Evolutionary conservation across 2,888 invertebrate genomes (phyloP), one percentile per base, ranked within the genome.

Genomic region (Dryadula phaetusa): DNA sequence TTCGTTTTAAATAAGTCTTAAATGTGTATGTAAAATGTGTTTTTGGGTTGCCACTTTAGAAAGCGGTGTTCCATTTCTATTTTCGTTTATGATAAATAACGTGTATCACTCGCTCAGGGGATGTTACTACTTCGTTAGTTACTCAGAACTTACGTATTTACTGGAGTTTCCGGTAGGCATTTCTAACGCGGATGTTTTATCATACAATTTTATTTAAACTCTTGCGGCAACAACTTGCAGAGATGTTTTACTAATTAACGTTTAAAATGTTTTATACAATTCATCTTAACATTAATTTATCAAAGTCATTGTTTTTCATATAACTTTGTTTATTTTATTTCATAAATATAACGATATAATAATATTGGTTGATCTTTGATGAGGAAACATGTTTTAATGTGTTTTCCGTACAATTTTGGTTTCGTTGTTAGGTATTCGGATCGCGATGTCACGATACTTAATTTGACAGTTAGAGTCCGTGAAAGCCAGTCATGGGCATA

Each of bases 401-500:
- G n/a, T 8, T 37, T 37, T 56, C 20, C 37, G 28, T 53, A 58
- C 14, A 58, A 34, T 67, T 53, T 42, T 58, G 53, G 67, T 28
- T 49, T 37, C 16, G 20, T 58, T 53, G 53, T 53, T 37, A 62
- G 14, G 22, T 56, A 69, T 62, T 52, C 52, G 53, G 28, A 25
- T 28, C 25, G 40, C 16, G 22, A 34, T 62, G 40, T 56, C 18
- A 37, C 47, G 52, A 54, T 46, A 22, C 68, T 68, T 66, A 54
- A 66, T 66, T 72, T 58, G 61, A 70, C 58, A 60, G 61, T 67
- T 69, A 62, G 64, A 68, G 66, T 62, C 66, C 67, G 47, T 65
- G 44, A 44, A n/a, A 20, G 32, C 47, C 18, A 32, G 44, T 53
- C 61, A 63, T 60, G 42, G 47, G 40, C 40, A 56, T 16, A 44